Evolutionary conservation across 2,888 invertebrate species (phyloP), one percentile per base, ranked within the genome.

Genomic region (Pachydiplax longipennis): DNA sequence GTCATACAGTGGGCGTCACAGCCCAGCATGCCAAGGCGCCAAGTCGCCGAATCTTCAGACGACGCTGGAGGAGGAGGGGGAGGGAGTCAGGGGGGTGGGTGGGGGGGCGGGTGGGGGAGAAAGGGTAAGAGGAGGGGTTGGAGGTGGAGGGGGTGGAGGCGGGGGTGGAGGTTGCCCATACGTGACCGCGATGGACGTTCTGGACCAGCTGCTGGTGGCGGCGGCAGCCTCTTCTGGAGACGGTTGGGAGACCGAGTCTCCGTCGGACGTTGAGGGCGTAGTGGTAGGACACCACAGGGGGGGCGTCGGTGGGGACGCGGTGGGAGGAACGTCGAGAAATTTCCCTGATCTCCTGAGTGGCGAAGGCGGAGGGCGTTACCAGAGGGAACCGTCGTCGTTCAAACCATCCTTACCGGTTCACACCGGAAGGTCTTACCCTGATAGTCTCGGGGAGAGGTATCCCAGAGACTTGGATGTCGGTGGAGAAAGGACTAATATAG

Each of bases 141-240:
- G 91, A 91, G 91, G 61, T 37, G 91, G 65, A 18, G 80, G 90
- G 58, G 80, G 61, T 80, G 83, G 65, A 53, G 90, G 91, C 94
- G 44, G 94, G 94, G 10, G 94, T 82, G 91, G 91, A 91, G 91
- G 91, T 90, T 90, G 91, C 92, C 92, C 91, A 44, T 81, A 92
- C 92, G 92, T 92, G 92, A 92, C 92, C 92, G 94, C 93, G 92
- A 95, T 95, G 95, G 94, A 95, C 94, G 93, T 94, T 92, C 94
- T 94, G 93, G 94, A 94, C 92, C 94, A 94, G 92, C 93, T 94
- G 92, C 94, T 94, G 93, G 93, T 92, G 93, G 93, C 91, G 93
- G 93, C 92, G 93, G 93, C 91, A 13, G 90, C 80, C 18, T 80
- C 80, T 40, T 90, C 90, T 8, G 90, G 81, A 37, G 87, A 87